A percentile compares a stretch with the other conserved stretches of the same genome.
phyloP scores from a whole-genome alignment of 92 coral and sea anemone species.

The Ricordea florida region DNA sequence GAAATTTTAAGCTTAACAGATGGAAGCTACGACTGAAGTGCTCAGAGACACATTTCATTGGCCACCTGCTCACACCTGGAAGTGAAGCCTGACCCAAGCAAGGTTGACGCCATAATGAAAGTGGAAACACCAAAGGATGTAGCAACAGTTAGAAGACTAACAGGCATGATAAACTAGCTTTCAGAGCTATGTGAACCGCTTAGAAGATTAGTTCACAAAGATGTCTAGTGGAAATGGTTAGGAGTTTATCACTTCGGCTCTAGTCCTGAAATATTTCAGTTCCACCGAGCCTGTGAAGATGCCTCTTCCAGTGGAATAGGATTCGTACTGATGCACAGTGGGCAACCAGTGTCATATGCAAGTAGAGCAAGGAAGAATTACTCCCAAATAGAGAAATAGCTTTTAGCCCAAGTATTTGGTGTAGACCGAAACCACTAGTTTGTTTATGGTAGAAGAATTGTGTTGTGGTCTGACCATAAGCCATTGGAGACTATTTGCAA shows the following conservation, averaged over 20 bases:
- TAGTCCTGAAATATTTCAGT: conserved; percentile 13
- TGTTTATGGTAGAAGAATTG: neutral
- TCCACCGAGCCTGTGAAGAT: conserved; percentile 7
- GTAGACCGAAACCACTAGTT: neutral
- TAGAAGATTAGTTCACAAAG: neutral
- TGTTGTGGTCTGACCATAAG: neutral
- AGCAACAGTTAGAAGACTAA: conserved; percentile 9
- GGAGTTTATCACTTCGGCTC: neutral
- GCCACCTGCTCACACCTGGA: conserved; percentile 37
- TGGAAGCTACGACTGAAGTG: conserved; percentile 21
- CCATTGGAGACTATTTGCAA: neutral
- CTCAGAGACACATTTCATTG: conserved; percentile 20
- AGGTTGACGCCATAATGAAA: conserved; percentile 17
- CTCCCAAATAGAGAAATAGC: conserved; percentile 25
- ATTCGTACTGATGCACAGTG: conserved; percentile 11
- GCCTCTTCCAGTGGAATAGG: conserved; percentile 34
- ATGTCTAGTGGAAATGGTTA: neutral
- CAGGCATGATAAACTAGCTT: conserved; percentile 22
- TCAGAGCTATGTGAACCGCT: conserved; percentile 10
- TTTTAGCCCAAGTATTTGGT: neutral
- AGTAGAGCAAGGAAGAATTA: conserved; percentile 15
- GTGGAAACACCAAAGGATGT: conserved; percentile 25
- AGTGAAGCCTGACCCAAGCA: conserved; percentile 39
- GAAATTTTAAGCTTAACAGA: conserved; percentile 15
- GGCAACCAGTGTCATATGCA: conserved; percentile 19